phyloP scores from a whole-genome alignment of 2,888 invertebrate species.

The Lasioglossum marginatum region DNA sequence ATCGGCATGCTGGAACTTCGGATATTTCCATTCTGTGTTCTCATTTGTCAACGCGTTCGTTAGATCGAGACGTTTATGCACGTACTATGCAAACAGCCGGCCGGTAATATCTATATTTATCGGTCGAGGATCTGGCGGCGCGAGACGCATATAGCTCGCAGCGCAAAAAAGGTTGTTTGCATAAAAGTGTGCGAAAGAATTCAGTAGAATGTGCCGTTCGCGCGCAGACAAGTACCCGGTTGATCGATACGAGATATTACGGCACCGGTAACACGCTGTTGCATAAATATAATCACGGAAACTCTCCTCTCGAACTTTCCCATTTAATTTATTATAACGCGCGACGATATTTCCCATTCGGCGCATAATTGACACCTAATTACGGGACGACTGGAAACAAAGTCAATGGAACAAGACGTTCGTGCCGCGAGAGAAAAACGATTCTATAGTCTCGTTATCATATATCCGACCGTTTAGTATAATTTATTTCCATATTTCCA shows the following conservation, averaged over 20 bases:
- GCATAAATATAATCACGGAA: constrained; percentile 19
- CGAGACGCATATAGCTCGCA: neutral
- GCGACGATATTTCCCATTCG: constrained; percentile 17
- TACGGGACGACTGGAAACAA: constrained; percentile 20
- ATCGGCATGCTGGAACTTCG: neutral
- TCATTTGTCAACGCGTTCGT: neutral
- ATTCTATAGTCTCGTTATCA: constrained; percentile 20
- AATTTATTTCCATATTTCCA: constrained; percentile 38
- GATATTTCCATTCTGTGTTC: constrained; percentile 1
- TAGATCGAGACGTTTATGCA: neutral
- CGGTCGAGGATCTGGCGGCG: neutral
- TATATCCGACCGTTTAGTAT: neutral
- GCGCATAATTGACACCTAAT: constrained; percentile 37
- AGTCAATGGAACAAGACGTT: constrained; percentile 21
- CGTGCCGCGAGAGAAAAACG: neutral
- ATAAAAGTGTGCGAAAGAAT: constrained; percentile 18
- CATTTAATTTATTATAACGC: constrained; percentile 17
- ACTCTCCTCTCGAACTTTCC: neutral
- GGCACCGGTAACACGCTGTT: neutral
- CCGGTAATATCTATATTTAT: constrained; percentile 1
- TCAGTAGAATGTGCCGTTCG: neutral
- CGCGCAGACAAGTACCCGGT: neutral
- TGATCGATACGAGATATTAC: constrained; percentile 19
- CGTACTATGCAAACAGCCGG: neutral
- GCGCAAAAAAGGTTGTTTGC: neutral